phyloP scores from a whole-genome alignment of 2,888 invertebrate species.

The Aplocera efformata region DNA sequence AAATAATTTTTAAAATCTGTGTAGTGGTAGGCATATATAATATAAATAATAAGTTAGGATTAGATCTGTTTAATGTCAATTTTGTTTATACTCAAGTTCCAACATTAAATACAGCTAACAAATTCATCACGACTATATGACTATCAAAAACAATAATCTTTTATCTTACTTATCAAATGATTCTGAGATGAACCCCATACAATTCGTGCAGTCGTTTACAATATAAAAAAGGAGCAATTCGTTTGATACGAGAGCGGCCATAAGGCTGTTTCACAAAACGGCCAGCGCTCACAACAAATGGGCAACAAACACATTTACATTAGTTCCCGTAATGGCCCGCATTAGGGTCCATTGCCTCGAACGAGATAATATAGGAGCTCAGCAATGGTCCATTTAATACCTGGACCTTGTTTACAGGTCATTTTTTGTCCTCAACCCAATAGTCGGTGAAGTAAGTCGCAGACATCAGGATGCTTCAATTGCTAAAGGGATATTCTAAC shows the following conservation, averaged over 20 bases:
- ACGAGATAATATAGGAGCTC: slow-evolving; percentile 28
- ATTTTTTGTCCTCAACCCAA: slow-evolving; percentile 13
- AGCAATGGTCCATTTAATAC: slow-evolving; percentile 19
- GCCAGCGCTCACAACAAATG: slow-evolving; percentile 47
- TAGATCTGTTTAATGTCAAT: too few relatives aligned
- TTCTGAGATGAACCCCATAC: too few relatives aligned
- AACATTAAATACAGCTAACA: too few relatives aligned
- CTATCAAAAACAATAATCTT: too few relatives aligned
- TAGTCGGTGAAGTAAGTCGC: not conserved
- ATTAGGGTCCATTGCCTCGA: slow-evolving; percentile 43
- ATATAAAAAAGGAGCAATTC: slow-evolving; percentile 12
- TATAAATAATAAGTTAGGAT: too few relatives aligned
- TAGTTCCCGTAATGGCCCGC: slow-evolving; percentile 64
- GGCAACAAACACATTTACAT: slow-evolving; percentile 65
- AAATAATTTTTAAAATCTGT: too few relatives aligned
- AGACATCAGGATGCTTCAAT: not conserved
- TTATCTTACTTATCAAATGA: too few relatives aligned
- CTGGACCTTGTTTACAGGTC: slow-evolving; percentile 15
- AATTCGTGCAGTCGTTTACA: slow-evolving; percentile 14
- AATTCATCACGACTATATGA: too few relatives aligned
- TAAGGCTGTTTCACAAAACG: slow-evolving; percentile 33
- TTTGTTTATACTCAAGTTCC: too few relatives aligned
- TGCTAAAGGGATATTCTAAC: too few relatives aligned
- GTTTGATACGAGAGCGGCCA: slow-evolving; percentile 12
- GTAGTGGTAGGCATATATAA: too few relatives aligned